These are phyloP conservation scores for Ennomos fuscantarius DNA, from an alignment of 2,888 invertebrate genomes.

Conservation along the genomic window DNA sequence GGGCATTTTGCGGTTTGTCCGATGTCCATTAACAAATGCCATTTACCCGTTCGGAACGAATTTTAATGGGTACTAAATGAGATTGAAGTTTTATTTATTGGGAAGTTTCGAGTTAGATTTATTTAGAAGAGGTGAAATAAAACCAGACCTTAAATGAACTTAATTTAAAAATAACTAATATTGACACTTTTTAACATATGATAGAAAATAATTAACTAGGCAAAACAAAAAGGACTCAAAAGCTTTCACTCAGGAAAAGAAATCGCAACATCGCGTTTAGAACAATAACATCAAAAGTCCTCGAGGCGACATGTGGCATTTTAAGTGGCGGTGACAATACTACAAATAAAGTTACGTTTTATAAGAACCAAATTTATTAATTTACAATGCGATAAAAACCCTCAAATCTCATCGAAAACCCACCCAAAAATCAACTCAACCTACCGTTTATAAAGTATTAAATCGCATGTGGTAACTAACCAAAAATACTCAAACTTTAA, in stretches of 20 bases:
- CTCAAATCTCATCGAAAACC: constrained; percentile 37
- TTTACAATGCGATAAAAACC: constrained; percentile 53
- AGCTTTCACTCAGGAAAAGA: constrained; percentile 52
- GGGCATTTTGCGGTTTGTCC: constrained; percentile 75
- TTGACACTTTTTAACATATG: no score
- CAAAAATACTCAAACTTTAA: constrained; percentile 8
- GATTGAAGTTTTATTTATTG: constrained; percentile 57
- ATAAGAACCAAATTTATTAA: constrained; percentile 73
- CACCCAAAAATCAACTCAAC: constrained; percentile 32
- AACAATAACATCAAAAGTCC: constrained; percentile 75
- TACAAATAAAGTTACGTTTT: constrained; percentile 81
- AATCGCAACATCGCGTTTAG: constrained; percentile 54
- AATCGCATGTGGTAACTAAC: constrained; percentile 24
- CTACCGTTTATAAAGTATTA: constrained; percentile 19
- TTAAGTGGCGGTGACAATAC: constrained; percentile 83
- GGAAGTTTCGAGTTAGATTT: no score
- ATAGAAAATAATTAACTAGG: neutral
- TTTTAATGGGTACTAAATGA: constrained; percentile 67
- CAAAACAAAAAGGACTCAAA: constrained; percentile 13
- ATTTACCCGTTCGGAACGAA: constrained; percentile 52
- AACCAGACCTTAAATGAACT: no score
- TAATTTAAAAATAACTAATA: no score
- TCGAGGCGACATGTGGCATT: constrained; percentile 82
- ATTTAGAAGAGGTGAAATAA: no score
- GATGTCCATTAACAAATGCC: constrained; percentile 73